These are phyloP conservation scores for Leucophenga montana DNA, from an alignment of 2,888 invertebrate genomes.

Conservation along the genomic window DNA sequence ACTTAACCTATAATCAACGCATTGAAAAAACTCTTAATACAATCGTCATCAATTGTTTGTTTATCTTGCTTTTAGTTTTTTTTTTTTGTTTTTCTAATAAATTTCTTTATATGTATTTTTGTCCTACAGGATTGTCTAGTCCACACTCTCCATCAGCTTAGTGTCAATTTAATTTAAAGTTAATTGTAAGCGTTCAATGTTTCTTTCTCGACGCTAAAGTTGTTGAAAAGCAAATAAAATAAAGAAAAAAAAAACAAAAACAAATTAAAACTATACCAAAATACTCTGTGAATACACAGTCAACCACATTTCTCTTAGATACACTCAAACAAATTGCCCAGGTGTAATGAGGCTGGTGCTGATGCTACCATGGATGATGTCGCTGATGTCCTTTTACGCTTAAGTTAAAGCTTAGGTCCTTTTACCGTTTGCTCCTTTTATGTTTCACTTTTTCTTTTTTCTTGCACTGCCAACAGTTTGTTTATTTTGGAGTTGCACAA, in stretches of 20 bases:
- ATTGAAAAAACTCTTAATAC: too few relatives aligned
- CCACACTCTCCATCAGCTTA: too few relatives aligned
- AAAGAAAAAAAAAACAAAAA: neutral
- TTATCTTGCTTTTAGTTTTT: too few relatives aligned
- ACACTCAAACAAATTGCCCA: conserved; percentile 10
- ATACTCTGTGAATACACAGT: neutral
- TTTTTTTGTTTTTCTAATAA: too few relatives aligned
- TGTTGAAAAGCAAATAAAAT: neutral
- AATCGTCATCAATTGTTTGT: too few relatives aligned
- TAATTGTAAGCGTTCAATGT: neutral
- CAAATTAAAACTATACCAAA: neutral
- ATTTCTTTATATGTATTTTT: too few relatives aligned
- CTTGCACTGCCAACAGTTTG: neutral
- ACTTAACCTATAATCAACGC: too few relatives aligned
- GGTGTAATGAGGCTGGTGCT: neutral
- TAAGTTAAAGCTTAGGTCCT: neutral
- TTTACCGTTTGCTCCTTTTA: neutral
- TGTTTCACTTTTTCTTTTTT: neutral
- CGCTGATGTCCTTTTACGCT: neutral
- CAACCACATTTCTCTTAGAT: neutral
- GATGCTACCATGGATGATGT: neutral
- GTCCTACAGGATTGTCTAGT: too few relatives aligned
- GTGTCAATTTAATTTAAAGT: neutral
- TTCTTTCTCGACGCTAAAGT: neutral
- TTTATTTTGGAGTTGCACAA: conserved; percentile 13